phyloP scores from a whole-genome alignment of 1,140 invertebrate species.

The Theocolax elegans region DNA sequence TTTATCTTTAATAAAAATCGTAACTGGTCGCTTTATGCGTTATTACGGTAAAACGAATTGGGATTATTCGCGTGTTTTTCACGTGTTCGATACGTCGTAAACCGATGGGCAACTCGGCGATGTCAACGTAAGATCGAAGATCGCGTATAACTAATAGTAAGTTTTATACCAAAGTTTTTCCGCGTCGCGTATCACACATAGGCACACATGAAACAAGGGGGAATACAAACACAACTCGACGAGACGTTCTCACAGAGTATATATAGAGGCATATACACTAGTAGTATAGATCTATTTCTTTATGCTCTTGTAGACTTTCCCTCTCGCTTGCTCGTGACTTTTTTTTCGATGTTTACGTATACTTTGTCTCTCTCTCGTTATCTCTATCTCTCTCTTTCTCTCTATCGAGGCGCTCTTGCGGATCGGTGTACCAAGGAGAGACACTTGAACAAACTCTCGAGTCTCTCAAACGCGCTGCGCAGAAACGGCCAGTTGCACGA shows the following conservation, averaged over 20 bases:
- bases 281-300: neutral
- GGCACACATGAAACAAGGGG: neutral
- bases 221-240: neutral
- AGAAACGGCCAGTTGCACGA: slow-evolving; percentile 23
- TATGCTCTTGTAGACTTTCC: no score
- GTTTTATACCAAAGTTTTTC: neutral
- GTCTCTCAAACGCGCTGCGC: slow-evolving; percentile 14
- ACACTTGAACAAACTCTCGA: neutral
- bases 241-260: neutral
- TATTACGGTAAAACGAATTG: no score
- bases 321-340: slow-evolving; percentile 2
- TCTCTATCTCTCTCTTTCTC: neutral
- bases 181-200: neutral
- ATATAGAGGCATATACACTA: neutral
- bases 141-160: neutral
- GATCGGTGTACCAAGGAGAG: neutral
- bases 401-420: neutral
- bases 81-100: no score
- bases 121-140: neutral
- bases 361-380: neutral
- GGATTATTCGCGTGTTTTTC: no score
- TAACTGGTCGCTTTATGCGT: no score
- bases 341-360: slow-evolving; percentile 6
- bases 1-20: neutral
- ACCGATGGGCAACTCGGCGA: no score